Evolutionary conservation across 2,797 vertebrate genomes (phyloP).

Genomic region (Crenichthys baileyi): DNA sequence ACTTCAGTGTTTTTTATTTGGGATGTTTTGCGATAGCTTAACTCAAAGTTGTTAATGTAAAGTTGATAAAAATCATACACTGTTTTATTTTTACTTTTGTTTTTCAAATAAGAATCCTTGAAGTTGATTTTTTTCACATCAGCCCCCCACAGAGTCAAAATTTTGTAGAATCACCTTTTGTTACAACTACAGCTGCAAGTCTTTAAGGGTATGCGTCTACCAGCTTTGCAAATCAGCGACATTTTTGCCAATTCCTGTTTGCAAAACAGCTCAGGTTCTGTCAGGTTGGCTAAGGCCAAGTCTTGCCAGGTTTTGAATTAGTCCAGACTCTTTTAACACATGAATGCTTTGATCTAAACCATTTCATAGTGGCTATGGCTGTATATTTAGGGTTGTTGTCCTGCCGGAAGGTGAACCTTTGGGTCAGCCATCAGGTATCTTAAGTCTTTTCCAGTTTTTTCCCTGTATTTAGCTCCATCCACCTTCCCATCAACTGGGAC

Average conservation of each 20-base stretch:
- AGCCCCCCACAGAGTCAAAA: not conserved
- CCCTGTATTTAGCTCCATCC: not conserved
- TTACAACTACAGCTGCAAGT: too few species aligned
- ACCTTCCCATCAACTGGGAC: too few species aligned
- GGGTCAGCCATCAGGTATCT: not conserved
- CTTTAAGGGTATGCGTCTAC: too few species aligned
- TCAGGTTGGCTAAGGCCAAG: not conserved
- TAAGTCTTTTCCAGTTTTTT: not conserved
- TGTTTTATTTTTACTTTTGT: not conserved
- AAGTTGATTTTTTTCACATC: not conserved
- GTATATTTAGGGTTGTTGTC: not conserved
- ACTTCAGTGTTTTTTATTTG: not conserved
- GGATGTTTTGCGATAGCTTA: not conserved
- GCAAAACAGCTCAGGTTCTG: too few species aligned
- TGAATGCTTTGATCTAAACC: too few species aligned
- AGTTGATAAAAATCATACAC: not conserved
- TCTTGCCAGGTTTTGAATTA: not conserved
- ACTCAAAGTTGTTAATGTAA: not conserved
- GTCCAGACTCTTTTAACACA: not conserved
- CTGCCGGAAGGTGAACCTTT: not conserved
- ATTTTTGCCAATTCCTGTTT: too few species aligned
- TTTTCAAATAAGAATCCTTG: not conserved
- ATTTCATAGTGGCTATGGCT: not conserved
- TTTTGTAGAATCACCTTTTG: not conserved
- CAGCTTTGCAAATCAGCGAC: too few species aligned